Evolutionary conservation across 2,113 vertebrate species (phyloP).

Genomic region (Oncorhynchus kisutch): DNA sequence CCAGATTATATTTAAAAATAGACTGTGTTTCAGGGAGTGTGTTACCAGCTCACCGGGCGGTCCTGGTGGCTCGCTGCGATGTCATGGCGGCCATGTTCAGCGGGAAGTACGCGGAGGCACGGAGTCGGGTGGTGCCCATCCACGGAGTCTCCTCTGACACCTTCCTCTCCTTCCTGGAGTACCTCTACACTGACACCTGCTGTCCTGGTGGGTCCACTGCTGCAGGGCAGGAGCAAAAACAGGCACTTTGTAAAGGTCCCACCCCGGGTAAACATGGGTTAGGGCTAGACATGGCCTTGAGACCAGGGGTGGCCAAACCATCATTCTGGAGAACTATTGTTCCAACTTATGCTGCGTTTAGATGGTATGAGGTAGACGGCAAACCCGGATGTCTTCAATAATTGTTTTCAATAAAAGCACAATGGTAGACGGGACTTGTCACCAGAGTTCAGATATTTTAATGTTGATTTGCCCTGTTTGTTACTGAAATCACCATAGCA

Average conservation of each 20-base stretch:
- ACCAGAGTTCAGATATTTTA: too few relatives aligned
- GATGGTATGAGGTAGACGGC: too few relatives aligned
- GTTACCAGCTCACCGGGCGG: constrained; percentile 90
- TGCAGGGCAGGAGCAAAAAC: background rate
- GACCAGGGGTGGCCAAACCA: too few relatives aligned
- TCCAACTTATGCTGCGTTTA: too few relatives aligned
- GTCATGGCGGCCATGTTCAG: constrained; percentile 99
- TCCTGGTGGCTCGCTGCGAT: constrained; percentile 91
- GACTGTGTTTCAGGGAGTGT: constrained; percentile 75
- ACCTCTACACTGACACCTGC: constrained; percentile 94
- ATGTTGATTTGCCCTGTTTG: too few relatives aligned
- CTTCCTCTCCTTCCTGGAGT: constrained; percentile 94
- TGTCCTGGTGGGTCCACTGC: constrained; percentile 84
- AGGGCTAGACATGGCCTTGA: too few relatives aligned
- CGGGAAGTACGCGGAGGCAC: constrained; percentile 92
- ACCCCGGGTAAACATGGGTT: background rate
- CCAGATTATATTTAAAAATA: too few relatives aligned
- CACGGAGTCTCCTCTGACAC: constrained; percentile 94
- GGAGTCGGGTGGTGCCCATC: constrained; percentile 88
- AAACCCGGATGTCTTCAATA: too few relatives aligned
- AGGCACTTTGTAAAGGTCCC: background rate
- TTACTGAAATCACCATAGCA: too few relatives aligned
- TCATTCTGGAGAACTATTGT: too few relatives aligned
- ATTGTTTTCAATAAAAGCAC: too few relatives aligned
- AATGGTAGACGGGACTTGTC: too few relatives aligned